Evolutionary conservation across 2,113 vertebrate genomes (phyloP).

Genomic region (Plecotus auritus): DNA sequence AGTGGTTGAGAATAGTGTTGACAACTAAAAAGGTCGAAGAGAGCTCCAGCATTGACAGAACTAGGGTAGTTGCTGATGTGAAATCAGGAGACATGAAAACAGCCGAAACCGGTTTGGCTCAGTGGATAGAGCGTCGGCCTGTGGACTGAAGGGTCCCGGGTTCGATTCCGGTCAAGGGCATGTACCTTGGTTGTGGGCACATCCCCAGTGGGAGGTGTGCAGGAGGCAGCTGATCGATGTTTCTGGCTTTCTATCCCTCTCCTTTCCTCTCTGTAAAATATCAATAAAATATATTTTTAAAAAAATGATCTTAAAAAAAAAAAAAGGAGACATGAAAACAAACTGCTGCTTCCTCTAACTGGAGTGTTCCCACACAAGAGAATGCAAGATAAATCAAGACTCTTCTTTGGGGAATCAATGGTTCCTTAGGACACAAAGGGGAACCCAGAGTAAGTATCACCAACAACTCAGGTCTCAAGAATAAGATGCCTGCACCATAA

Average conservation of each 20-base stretch:
- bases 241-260: too few species aligned
- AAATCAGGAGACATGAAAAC: background rate
- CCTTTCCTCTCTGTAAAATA: too few species aligned
- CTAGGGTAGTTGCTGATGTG: background rate
- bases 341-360: background rate
- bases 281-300: too few species aligned
- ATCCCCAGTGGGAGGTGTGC: too few species aligned
- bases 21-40: background rate
- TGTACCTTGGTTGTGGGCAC: too few species aligned
- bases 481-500: background rate
- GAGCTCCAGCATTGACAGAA: background rate
- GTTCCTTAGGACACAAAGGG: background rate
- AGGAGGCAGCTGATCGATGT: too few species aligned
- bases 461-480: background rate
- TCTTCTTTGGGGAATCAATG: background rate
- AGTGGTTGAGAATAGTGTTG: conserved; percentile 17
- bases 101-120: too few species aligned
- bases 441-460: background rate
- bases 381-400: background rate
- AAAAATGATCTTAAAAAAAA: too few species aligned
- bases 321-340: background rate
- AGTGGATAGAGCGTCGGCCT: too few species aligned
- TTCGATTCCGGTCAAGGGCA: too few species aligned
- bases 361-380: background rate
- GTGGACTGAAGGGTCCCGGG: too few species aligned